These are phyloP conservation scores for Parambassis ranga DNA, from an alignment of 2,797 vertebrate species.

Conservation along the genomic window DNA sequence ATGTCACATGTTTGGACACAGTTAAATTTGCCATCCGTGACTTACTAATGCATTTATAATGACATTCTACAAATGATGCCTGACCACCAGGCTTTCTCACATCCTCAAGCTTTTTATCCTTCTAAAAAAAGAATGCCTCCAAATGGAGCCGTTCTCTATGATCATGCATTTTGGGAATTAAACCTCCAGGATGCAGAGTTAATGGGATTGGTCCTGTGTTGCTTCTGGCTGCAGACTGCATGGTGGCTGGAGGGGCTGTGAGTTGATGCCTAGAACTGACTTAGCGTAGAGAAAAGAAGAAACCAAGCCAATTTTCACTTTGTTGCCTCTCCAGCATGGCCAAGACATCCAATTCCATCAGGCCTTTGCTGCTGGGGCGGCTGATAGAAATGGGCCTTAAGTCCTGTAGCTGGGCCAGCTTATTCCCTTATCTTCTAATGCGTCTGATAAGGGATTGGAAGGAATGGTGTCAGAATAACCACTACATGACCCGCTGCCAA, in stretches of 20 bases:
- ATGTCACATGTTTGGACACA: background rate
- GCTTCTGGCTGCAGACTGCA: slow-evolving; percentile 51
- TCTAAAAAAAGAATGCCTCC: slow-evolving; percentile 55
- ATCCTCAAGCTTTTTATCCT: slow-evolving; percentile 29
- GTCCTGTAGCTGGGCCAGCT: slow-evolving; percentile 63
- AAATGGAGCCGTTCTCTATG: slow-evolving; percentile 57
- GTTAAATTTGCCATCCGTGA: background rate
- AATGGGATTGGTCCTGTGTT: slow-evolving; percentile 77
- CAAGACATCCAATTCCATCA: slow-evolving; percentile 77
- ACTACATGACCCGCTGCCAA: slow-evolving; percentile 52
- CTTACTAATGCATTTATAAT: slow-evolving; percentile 27
- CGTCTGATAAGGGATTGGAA: slow-evolving; percentile 61
- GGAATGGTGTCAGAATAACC: slow-evolving; percentile 64
- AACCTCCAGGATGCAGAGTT: slow-evolving; percentile 63
- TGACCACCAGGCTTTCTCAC: slow-evolving; percentile 53
- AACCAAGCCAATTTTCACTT: slow-evolving; percentile 75
- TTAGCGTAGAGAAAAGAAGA: slow-evolving; percentile 60
- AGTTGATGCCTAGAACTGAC: slow-evolving; percentile 61
- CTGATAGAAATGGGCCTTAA: slow-evolving; percentile 71
- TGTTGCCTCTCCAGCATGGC: slow-evolving; percentile 73
- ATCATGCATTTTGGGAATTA: slow-evolving; percentile 53
- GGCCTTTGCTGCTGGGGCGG: slow-evolving; percentile 62
- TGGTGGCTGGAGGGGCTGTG: slow-evolving; percentile 44
- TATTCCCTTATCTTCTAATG: slow-evolving; percentile 77
- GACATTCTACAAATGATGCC: slow-evolving; percentile 31